Conservation (phyloP, 2,113 vertebrate genomes). For the Mohoua ochrocephala region DNA sequence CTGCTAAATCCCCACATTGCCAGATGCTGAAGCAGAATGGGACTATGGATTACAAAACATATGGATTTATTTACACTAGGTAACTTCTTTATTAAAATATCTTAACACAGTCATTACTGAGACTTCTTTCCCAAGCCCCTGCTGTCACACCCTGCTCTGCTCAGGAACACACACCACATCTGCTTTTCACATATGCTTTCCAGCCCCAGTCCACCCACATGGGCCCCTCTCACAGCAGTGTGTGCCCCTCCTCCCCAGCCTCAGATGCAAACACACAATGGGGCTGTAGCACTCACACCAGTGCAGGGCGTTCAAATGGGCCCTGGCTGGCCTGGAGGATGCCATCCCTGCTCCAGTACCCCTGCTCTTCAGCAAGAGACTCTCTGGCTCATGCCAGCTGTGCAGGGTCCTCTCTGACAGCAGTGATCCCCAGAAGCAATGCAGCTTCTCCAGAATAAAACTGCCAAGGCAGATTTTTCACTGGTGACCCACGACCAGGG, state of each 20-base stretch:
- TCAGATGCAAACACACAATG: not conserved
- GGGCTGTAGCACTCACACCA: not conserved
- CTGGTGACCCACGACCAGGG: not conserved
- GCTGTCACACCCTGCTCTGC: slow-evolving; percentile 52
- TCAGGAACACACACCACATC: slow-evolving; percentile 57
- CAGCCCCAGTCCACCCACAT: slow-evolving; percentile 26
- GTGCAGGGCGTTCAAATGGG: not conserved
- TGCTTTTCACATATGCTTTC: slow-evolving; percentile 65
- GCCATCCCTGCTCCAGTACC: not conserved
- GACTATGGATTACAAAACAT: slow-evolving; percentile 62
- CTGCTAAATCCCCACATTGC: slow-evolving; percentile 36
- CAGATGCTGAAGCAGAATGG: slow-evolving; percentile 59
- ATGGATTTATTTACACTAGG: slow-evolving; percentile 72
- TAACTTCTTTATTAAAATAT: slow-evolving; percentile 73
- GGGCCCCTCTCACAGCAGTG: not conserved
- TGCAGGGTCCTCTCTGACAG: not conserved
- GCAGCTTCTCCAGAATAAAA: not conserved
- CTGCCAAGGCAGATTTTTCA: not conserved
- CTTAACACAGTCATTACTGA: slow-evolving; percentile 67
- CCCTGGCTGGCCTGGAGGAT: not conserved
- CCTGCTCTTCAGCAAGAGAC: not conserved
- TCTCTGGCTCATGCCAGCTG: fast-evolving
- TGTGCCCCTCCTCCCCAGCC: not conserved
- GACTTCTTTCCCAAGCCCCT: slow-evolving; percentile 68
- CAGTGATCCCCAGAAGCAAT: not conserved